These are phyloP conservation scores for Agrochola lychnidis DNA, from an alignment of 2,888 invertebrate species.

Conservation along the genomic window DNA sequence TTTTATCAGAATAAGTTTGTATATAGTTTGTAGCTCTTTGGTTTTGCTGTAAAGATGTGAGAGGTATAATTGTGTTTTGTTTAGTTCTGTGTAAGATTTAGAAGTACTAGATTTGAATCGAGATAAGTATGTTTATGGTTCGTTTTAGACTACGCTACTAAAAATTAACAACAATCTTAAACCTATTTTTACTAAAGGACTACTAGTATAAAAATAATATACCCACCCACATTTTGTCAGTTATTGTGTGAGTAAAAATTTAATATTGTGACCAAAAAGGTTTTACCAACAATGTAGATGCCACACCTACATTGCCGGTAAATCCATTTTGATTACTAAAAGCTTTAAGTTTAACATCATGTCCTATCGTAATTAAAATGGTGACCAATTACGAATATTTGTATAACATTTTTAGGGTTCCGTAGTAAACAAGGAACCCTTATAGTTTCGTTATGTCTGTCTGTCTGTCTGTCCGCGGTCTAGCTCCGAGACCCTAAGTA, in stretches of 20 bases:
- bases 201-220: not conserved
- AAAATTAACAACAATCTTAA: not conserved
- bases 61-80: not conserved
- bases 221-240: not conserved
- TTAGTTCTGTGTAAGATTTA: not conserved
- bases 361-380: not conserved
- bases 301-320: not conserved
- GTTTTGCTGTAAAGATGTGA: not conserved
- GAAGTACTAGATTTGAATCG: not conserved
- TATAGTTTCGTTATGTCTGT: too few relatives aligned
- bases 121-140: not conserved
- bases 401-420: not conserved
- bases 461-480: too few relatives aligned
- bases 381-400: not conserved
- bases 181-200: not conserved
- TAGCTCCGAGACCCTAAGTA: too few relatives aligned
- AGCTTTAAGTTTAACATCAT: not conserved
- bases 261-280: not conserved
- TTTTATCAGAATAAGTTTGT: conserved; percentile 47
- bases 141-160: not conserved
- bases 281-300: not conserved
- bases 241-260: not conserved
- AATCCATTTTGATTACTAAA: not conserved
- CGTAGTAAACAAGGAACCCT: too few relatives aligned
- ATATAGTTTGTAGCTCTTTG: conserved; percentile 20